Conservation (phyloP, 2,113 vertebrate species). For the Genyomyrus donnyi region DNA sequence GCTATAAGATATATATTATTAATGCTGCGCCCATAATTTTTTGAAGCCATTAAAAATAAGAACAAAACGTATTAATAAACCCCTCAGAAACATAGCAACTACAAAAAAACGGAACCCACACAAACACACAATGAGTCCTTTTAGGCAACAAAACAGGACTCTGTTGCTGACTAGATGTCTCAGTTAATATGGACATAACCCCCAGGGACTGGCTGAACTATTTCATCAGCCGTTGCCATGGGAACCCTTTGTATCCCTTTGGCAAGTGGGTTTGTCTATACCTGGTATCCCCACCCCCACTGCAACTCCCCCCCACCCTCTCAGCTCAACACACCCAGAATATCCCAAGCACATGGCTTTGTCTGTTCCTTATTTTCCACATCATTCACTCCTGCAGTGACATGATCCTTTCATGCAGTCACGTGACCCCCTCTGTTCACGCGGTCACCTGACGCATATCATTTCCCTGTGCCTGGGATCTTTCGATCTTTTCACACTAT, state of each 20-base stretch:
- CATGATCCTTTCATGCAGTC: background rate
- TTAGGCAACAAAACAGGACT: constrained; percentile 6
- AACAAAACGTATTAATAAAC: background rate
- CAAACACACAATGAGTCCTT: constrained; percentile 10
- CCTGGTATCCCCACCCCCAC: background rate
- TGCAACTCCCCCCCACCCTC: background rate
- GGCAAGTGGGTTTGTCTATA: background rate
- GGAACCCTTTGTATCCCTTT: constrained; percentile 9
- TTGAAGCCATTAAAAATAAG: background rate
- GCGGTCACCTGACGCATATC: background rate
- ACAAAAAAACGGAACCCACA: constrained; percentile 11
- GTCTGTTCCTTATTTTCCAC: constrained; percentile 14
- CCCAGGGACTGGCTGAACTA: constrained; percentile 12
- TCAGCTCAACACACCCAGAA: background rate
- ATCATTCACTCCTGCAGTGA: background rate
- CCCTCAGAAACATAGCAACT: background rate
- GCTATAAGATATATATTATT: background rate
- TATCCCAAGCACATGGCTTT: background rate
- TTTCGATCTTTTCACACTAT: background rate
- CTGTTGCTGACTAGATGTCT: background rate
- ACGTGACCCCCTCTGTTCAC: background rate
- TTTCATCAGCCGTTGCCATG: constrained; percentile 14
- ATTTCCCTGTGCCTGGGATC: background rate
- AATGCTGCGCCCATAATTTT: background rate
- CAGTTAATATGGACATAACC: constrained; percentile 15